Evolutionary conservation across 92 coral and sea anemone genomes (phyloP).

Genomic region (Umimayanthus chanpuru): DNA sequence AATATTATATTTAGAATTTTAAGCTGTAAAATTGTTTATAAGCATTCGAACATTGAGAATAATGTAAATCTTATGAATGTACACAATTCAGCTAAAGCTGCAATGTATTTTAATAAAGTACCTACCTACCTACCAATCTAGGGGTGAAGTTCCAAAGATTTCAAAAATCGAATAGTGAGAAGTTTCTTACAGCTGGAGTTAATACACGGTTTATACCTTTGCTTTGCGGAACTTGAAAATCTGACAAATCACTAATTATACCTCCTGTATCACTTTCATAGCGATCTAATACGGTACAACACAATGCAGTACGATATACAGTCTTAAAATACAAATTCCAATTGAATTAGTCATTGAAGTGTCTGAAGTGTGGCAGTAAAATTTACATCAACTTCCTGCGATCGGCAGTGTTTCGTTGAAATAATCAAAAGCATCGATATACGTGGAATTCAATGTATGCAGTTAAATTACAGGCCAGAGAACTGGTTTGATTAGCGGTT

Average conservation of each 20-base stretch:
- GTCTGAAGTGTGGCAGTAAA: background rate
- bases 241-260: background rate
- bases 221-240: background rate
- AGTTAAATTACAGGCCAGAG: background rate
- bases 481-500: background rate
- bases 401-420: background rate
- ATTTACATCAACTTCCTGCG: background rate
- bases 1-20: too few species aligned
- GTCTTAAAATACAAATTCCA: background rate
- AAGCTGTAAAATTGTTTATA: too few species aligned
- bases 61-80: too few species aligned
- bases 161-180: background rate
- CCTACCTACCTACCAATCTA: too few species aligned
- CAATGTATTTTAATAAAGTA: too few species aligned
- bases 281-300: background rate
- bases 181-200: background rate
- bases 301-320: too few species aligned
- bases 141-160: background rate
- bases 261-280: background rate
- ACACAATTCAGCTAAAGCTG: too few species aligned
- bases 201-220: background rate
- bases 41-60: too few species aligned
- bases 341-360: too few species aligned
- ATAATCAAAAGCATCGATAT: background rate
- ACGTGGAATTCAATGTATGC: background rate